Evolutionary conservation across 2,797 vertebrate genomes (phyloP), one percentile per base, ranked within the genome.

Genomic region (Esox lucius): DNA sequence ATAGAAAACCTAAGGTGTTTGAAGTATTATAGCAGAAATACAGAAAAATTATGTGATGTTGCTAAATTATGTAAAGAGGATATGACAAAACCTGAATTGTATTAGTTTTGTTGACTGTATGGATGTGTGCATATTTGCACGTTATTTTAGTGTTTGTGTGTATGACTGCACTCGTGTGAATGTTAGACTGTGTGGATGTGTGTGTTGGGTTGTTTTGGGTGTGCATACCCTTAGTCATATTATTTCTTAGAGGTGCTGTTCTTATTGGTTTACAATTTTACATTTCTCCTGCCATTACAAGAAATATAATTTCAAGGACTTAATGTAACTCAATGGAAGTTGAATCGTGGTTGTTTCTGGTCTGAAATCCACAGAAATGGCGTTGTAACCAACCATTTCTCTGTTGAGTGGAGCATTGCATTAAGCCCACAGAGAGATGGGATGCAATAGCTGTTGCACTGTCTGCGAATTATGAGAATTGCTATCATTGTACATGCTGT

Each of bases 241-340:
- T 83, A 9, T 12, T 87, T 87, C 84, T 81, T 71, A 87, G 89
- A 87, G 91, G 90, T 91, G 91, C 90, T 91, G 82, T 88, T 83
- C 85, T 89, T 83, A 87, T 84, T 84, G 77, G 88, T 88, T 87
- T 84, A 86, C 85, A 80, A 75, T 75, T 71, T 26, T 35, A 70
- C 76, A 76, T 64, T 77, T 82, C 74, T 76, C 53, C 66, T 7
- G 0, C 46, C 73, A 51, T 86, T 77, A 59, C 35, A 80, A 84
- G 65, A 81, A 87, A 82, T 65, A 13, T 46, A 62, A 83, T 82
- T 73, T 80, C 49, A 53, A 31, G 7, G 72, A 82, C 31, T 61
- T 22, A 72, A 49, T 49, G 68, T 78, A 73, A 75, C 79, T 84
- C 26, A n/a, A 49, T 80, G 81, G 76, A 80, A 75, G 81, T 78